These are phyloP conservation scores for Agriopis leucophaearia DNA, from an alignment of 2,888 invertebrate species.

Conservation along the genomic window DNA sequence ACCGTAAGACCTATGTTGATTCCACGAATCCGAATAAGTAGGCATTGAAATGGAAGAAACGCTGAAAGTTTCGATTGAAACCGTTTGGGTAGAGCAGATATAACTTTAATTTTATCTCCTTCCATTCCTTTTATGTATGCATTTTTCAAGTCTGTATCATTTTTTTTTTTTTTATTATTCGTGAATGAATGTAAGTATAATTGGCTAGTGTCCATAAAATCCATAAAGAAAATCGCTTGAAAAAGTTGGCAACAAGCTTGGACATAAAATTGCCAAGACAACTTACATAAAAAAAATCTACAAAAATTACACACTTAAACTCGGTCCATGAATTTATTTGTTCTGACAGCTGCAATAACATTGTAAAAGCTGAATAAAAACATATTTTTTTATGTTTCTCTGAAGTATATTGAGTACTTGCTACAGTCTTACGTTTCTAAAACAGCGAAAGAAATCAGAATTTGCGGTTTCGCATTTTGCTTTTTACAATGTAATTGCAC, in stretches of 20 bases:
- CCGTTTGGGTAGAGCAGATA: background rate
- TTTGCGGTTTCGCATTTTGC: too few relatives aligned
- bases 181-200: background rate
- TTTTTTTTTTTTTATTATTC: background rate
- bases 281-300: too few relatives aligned
- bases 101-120: conserved; percentile 3
- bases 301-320: too few relatives aligned
- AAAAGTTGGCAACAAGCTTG: background rate
- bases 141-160: background rate
- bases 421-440: too few relatives aligned
- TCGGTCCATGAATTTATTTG: too few relatives aligned
- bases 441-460: too few relatives aligned
- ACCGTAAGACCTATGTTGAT: too few relatives aligned
- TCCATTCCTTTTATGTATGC: background rate
- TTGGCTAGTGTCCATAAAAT: conserved; percentile 2
- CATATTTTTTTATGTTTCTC: too few relatives aligned
- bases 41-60: conserved; percentile 3
- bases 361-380: too few relatives aligned
- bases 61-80: conserved; percentile 13
- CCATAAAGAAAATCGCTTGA: background rate
- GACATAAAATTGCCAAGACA: background rate
- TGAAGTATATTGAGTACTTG: too few relatives aligned
- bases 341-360: too few relatives aligned
- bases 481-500: too few relatives aligned
- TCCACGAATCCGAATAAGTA: background rate